Evolutionary conservation across 2,888 invertebrate species (phyloP), one percentile per base, ranked within the genome.

Genomic region (Nemotelus pantherinus): DNA sequence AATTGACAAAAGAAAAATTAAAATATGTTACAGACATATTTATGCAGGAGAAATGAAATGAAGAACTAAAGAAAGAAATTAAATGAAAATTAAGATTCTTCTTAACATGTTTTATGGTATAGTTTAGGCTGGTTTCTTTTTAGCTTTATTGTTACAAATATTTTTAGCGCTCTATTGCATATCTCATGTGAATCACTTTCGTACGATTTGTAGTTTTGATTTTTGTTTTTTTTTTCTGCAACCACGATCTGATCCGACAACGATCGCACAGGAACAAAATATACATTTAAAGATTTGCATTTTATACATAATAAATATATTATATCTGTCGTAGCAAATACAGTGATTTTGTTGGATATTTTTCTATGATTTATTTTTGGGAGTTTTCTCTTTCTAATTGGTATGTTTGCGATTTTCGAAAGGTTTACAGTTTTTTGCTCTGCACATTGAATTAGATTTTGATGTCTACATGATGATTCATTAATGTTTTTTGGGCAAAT

Each of bases 291-390:
- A 25, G 43, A 76, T 72, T 78, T 71, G 44, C 25, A 25, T 63
- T 74, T 79, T 79, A 75, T 79, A 77, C 70, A 79, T 77, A 79
- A 79, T 79, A 79, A 79, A 79, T 77, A 77, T 71, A 77, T 60
- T 70, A 74, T 60, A 74, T 74, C 45, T 74, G 74, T 74, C 74
- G 41, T 60, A 48, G 74, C 74, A 74, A 74, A 74, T 60, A 48
- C 63, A 74, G 9, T 39, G 9, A 5, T 63, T 39, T 63, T 63
- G 3, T 43, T 63, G 4, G 43, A 63, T 39, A 25, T 71, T 71
- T 55, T 71, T 55, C 45, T 65, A 43, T 57, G 9, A 75, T 53
- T 53, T 57, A 41, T 25, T 60, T 60, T 60, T 60, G 41, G n/a
- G 4, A 58, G 3, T 72, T 74, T 74, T 60, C n/a, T 2, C 4